A percentile compares a stretch with the other conserved stretches of the same genome.
Conservation (phyloP, 2,888 invertebrate species). For the Biston stratarius region DNA sequence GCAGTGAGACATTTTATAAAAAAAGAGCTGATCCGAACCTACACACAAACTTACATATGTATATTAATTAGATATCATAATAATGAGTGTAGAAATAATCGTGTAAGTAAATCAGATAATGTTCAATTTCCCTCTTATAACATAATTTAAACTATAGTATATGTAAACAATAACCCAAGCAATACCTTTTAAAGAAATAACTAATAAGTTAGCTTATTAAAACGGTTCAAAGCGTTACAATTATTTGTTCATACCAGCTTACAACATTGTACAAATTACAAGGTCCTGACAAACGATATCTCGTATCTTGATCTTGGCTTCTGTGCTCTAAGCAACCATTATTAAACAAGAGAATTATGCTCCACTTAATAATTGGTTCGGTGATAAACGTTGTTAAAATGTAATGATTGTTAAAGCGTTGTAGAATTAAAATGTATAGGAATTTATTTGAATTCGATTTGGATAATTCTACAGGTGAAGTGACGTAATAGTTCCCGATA, state of each 20-base stretch:
- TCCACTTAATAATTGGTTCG: slow-evolving; percentile 49
- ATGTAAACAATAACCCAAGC: neutral
- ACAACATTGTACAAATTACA: slow-evolving; percentile 38
- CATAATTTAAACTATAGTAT: neutral
- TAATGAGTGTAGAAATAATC: no score
- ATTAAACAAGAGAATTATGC: slow-evolving; percentile 50
- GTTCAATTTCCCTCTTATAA: no score
- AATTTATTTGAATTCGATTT: no score
- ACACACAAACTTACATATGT: no score
- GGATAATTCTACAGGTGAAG: no score
- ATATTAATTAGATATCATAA: no score
- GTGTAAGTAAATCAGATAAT: no score
- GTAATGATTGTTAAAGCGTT: slow-evolving; percentile 12
- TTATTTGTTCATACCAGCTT: slow-evolving; percentile 25
- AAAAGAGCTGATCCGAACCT: no score
- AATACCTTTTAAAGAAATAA: neutral
- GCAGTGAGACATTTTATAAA: no score
- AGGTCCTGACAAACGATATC: slow-evolving; percentile 34
- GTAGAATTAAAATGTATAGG: neutral
- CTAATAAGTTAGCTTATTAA: slow-evolving; percentile 13
- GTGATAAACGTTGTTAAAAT: slow-evolving; percentile 16
- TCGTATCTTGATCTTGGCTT: slow-evolving; percentile 37
- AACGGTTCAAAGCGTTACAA: slow-evolving; percentile 25
- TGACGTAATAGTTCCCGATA: no score
- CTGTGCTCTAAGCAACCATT: slow-evolving; percentile 37